Evolutionary conservation across 2,888 invertebrate genomes (phyloP).

Genomic region (Nephrotoma guestfalica): DNA sequence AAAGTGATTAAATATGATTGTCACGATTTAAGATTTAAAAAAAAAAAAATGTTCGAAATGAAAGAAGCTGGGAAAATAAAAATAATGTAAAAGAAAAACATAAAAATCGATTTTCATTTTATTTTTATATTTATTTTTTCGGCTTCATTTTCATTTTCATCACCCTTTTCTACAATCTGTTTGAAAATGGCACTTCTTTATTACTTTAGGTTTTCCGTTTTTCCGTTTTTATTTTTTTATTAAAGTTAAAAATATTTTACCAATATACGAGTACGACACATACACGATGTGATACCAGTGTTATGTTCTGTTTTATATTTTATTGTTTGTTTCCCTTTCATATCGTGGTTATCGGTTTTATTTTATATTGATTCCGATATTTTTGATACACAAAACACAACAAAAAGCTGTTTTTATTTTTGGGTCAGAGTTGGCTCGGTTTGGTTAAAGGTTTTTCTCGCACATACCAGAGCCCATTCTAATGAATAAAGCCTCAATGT

Average conservation of each 20-base stretch:
- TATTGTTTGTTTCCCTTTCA: neutral
- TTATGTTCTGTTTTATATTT: neutral
- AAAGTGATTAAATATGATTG: slow-evolving; percentile 3
- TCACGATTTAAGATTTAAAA: slow-evolving; percentile 2
- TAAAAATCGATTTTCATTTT: neutral
- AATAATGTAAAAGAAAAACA: neutral
- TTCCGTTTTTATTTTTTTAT: neutral
- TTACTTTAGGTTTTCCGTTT: neutral
- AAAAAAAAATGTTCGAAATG: neutral
- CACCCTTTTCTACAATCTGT: neutral
- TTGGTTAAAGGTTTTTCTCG: neutral
- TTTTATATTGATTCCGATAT: neutral
- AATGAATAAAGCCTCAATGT: too few relatives aligned
- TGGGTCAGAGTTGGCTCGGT: neutral
- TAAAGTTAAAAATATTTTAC: neutral
- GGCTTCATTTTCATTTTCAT: neutral
- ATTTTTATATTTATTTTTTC: neutral
- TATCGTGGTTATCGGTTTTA: neutral
- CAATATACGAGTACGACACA: neutral
- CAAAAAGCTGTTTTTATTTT: neutral
- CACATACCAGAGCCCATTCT: too few relatives aligned
- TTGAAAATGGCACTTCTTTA: neutral
- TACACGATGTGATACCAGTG: neutral
- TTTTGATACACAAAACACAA: neutral
- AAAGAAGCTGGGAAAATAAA: neutral